phyloP scores from a whole-genome alignment of 2,888 invertebrate species.

The Philereme transversata region DNA sequence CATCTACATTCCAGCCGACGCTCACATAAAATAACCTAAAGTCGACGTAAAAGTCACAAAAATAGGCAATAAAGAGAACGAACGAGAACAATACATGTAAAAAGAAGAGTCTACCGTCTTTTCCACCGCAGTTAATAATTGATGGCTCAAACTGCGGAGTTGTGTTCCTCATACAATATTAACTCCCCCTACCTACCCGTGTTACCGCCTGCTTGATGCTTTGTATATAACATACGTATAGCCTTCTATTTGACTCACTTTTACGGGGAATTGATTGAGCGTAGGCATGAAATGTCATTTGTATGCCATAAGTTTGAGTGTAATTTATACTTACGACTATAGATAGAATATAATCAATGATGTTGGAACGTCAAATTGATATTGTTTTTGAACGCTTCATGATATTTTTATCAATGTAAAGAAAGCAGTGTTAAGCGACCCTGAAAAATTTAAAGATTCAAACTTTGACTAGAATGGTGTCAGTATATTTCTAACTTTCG shows the following conservation, averaged over 20 bases:
- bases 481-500: too few species aligned
- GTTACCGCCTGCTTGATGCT: constrained; percentile 74
- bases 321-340: constrained; percentile 18
- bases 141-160: constrained; percentile 82
- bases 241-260: constrained; percentile 52
- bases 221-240: constrained; percentile 35
- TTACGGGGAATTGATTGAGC: constrained; percentile 55
- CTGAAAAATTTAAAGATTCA: too few species aligned
- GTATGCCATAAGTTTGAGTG: constrained; percentile 18
- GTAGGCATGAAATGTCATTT: constrained; percentile 45
- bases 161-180: constrained; percentile 82
- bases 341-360: constrained; percentile 21
- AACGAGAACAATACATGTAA: constrained; percentile 76
- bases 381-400: background rate
- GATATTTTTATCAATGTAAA: background rate
- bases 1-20: constrained; percentile 42
- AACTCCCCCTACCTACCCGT: constrained; percentile 62
- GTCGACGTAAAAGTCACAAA: constrained; percentile 69
- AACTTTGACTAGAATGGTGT: too few species aligned
- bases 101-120: constrained; percentile 68
- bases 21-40: constrained; percentile 67
- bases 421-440: too few species aligned
- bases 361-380: constrained; percentile 7
- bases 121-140: constrained; percentile 79
- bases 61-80: constrained; percentile 72